Evolutionary conservation across 1,140 invertebrate species (phyloP), one percentile per base, ranked within the genome.

Genomic region (Cydia strobilella): DNA sequence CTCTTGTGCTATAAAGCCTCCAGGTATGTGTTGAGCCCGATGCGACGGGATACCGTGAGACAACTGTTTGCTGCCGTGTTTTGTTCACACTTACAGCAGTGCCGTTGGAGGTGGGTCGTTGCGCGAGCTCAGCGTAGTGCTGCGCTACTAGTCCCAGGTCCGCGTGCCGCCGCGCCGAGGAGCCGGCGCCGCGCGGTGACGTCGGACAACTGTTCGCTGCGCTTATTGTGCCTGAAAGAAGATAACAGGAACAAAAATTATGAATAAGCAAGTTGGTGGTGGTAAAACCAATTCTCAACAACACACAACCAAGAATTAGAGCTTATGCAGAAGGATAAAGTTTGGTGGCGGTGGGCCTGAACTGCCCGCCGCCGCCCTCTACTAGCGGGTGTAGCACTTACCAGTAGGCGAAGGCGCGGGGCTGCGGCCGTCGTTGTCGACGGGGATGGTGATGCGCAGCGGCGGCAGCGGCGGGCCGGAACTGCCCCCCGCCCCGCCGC

Each of bases 201-300:
- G 98, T 97, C 71, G 98, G 98, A 94, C 98, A 99, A 79, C 98
- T 99, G 93, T 99, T 99, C 42, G 97, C 96, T 79, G 97, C 97
- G 90, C 97, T 97, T 90, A 97, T 96, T 78, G 96, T 97, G 79
- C 97, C 96, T 94, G 88, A 0, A 89, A 88, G 39, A 75, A 48
- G 15, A 59, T 20, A 23, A 59, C 3, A 23, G 18, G 10, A 59
- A 59, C 20, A 23, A 23, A n/a, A 54, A 54, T 7, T 6, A n/a
- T 18, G n/a, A 18, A 54, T 7, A 20, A 13, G 51, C 51, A 18
- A 3, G 51, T 2, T 54, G n/a, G 51, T 54, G 5, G n/a, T 18
- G 12, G 51, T 13, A 18, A 54, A 7, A 54, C 3, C 1, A 45
- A 45, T 15, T 45, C 12, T 42, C 13, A 45, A 7, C 42, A 13